A percentile compares a stretch with the other conserved stretches of the same genome.
These are phyloP conservation scores for Sebastes minor DNA, from an alignment of 2,797 vertebrate genomes.

Conservation along the genomic window DNA sequence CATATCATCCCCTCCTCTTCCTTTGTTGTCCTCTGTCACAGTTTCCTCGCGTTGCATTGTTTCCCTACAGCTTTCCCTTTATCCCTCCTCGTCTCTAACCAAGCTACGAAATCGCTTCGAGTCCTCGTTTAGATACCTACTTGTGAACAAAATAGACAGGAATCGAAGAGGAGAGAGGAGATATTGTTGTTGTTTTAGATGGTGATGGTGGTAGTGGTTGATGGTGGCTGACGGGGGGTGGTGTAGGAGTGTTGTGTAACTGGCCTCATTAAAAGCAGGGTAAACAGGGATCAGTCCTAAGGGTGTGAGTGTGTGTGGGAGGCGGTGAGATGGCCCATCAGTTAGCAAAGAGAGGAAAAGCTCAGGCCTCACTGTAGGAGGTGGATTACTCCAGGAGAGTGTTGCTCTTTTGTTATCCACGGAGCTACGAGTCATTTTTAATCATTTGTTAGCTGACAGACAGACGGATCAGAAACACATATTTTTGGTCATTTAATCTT, in stretches of 20 bases:
- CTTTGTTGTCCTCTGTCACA: conserved; percentile 52
- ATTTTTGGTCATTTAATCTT: not conserved
- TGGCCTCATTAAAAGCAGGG: conserved; percentile 57
- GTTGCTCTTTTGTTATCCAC: not conserved
- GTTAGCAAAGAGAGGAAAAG: not conserved
- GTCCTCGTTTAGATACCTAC: not conserved
- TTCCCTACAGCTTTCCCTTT: conserved; percentile 7
- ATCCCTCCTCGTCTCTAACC: not conserved
- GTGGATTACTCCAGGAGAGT: conserved; percentile 13
- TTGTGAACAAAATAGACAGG: not conserved
- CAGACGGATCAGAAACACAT: not conserved
- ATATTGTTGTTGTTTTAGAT: conserved; percentile 29
- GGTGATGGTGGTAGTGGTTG: not conserved
- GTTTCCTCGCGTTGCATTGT: conserved; percentile 29
- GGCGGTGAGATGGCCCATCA: conserved; percentile 30
- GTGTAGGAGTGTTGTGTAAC: conserved; percentile 66
- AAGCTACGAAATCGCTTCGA: not conserved
- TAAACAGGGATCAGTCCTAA: conserved; percentile 51
- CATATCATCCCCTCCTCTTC: conserved; percentile 23
- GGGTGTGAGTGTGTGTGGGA: conserved; percentile 40
- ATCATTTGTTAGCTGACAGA: not conserved
- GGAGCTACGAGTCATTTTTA: not conserved
- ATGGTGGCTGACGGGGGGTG: conserved; percentile 3
- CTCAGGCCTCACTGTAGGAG: conserved; percentile 13
- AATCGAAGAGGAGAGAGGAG: not conserved